Evolutionary conservation across 1,140 invertebrate genomes (phyloP).

Genomic region (Antheraea pernyi): DNA sequence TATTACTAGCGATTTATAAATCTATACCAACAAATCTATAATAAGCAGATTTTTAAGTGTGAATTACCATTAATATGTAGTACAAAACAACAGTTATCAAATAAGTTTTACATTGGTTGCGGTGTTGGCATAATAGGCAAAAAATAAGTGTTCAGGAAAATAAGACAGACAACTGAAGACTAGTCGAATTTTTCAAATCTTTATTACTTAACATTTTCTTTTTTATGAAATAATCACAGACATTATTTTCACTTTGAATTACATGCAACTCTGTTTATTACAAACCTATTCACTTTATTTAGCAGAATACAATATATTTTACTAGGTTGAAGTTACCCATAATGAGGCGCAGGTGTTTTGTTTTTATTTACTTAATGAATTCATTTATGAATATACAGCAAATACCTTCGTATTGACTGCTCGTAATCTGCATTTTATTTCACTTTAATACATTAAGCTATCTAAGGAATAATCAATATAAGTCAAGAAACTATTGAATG

Average conservation of each 20-base stretch:
- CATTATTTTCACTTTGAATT: neutral
- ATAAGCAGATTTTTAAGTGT: too few species aligned
- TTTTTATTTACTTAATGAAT: neutral
- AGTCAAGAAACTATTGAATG: neutral
- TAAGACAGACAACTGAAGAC: neutral
- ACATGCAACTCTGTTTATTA: neutral
- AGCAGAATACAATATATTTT: neutral
- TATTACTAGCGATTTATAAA: neutral
- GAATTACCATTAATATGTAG: too few species aligned
- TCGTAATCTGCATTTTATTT: neutral
- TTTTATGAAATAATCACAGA: constrained; percentile 1
- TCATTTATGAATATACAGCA: neutral
- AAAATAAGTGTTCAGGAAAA: neutral
- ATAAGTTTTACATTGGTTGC: neutral
- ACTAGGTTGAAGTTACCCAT: neutral
- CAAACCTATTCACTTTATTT: neutral
- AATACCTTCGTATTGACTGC: neutral
- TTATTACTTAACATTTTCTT: neutral
- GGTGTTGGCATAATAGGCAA: neutral
- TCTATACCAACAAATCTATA: neutral
- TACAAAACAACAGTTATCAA: too few species aligned
- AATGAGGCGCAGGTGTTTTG: neutral
- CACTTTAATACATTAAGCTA: neutral
- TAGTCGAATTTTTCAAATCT: neutral
- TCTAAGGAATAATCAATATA: neutral